Evolutionary conservation across 92 coral and sea anemone species (phyloP).

Genomic region (Parazoanthus atlanticus): DNA sequence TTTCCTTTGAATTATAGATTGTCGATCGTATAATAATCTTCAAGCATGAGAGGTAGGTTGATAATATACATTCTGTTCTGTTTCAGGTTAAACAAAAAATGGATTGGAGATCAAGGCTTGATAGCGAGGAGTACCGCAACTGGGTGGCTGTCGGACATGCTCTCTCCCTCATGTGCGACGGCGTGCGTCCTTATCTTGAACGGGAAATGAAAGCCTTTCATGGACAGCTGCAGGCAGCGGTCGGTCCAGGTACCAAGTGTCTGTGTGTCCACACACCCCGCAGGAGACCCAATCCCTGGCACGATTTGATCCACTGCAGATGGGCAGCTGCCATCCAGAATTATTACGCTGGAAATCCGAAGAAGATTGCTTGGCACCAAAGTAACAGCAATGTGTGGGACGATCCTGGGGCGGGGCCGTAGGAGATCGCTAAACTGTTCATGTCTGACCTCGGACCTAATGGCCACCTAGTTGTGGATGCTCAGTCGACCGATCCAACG

Average conservation of each 20-base stretch:
- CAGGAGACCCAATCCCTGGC: constrained; percentile 22
- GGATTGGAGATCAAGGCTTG: constrained; percentile 20
- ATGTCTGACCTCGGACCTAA: constrained; percentile 43
- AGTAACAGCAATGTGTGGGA: constrained; percentile 44
- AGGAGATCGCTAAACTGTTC: constrained; percentile 51
- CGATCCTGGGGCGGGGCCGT: constrained; percentile 41
- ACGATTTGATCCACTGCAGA: neutral
- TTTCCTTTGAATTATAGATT: too few relatives aligned
- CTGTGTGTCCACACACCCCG: constrained; percentile 43
- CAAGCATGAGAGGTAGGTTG: too few relatives aligned
- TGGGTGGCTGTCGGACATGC: constrained; percentile 85
- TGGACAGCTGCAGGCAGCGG: constrained; percentile 29
- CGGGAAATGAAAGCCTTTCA: constrained; percentile 64
- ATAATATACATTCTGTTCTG: too few relatives aligned
- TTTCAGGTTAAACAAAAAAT: neutral
- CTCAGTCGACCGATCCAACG: neutral
- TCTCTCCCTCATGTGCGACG: constrained; percentile 60
- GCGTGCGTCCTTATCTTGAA: constrained; percentile 64
- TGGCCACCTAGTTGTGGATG: neutral
- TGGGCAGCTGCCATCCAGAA: constrained; percentile 33
- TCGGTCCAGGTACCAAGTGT: constrained; percentile 51
- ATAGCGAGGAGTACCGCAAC: constrained; percentile 65
- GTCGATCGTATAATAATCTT: too few relatives aligned
- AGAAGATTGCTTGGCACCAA: constrained; percentile 37
- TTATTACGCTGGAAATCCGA: neutral